Evolutionary conservation across 2,888 invertebrate genomes (phyloP).

Genomic region (Muscina levida): DNA sequence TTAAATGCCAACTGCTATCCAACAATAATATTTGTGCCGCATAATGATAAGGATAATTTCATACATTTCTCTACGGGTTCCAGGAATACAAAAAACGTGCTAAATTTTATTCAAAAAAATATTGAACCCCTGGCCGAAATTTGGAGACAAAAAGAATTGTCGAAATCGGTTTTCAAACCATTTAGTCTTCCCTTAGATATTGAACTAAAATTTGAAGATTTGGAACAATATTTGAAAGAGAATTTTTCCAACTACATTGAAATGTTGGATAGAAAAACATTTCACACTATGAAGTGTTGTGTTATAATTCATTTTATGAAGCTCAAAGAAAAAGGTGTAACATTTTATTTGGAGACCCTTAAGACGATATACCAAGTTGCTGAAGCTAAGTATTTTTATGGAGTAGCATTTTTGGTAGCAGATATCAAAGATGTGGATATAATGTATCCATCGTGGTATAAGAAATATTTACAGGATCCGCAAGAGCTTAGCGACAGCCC

Average conservation of each 20-base stretch:
- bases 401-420: constrained; percentile 47
- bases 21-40: constrained; percentile 54
- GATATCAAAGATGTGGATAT: constrained; percentile 53
- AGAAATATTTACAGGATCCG: background rate
- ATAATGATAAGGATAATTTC: constrained; percentile 54
- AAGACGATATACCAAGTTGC: constrained; percentile 53
- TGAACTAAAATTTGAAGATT: constrained; percentile 23
- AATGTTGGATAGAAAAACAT: constrained; percentile 33
- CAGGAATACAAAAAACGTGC: constrained; percentile 51
- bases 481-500: background rate
- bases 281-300: constrained; percentile 3
- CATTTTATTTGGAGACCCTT: constrained; percentile 36
- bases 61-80: constrained; percentile 39
- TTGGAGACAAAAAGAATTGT: background rate
- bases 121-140: background rate
- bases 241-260: constrained; percentile 36
- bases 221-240: constrained; percentile 34
- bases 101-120: constrained; percentile 50
- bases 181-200: background rate
- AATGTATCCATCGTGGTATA: constrained; percentile 50
- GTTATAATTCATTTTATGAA: constrained; percentile 53
- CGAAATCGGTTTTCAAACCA: background rate
- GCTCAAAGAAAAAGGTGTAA: constrained; percentile 23
- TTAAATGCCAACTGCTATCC: constrained; percentile 57
- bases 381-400: background rate